Base-by-base conservation (phyloP, 1,140 invertebrate species). In the Dreissena rostriformis region DNA sequence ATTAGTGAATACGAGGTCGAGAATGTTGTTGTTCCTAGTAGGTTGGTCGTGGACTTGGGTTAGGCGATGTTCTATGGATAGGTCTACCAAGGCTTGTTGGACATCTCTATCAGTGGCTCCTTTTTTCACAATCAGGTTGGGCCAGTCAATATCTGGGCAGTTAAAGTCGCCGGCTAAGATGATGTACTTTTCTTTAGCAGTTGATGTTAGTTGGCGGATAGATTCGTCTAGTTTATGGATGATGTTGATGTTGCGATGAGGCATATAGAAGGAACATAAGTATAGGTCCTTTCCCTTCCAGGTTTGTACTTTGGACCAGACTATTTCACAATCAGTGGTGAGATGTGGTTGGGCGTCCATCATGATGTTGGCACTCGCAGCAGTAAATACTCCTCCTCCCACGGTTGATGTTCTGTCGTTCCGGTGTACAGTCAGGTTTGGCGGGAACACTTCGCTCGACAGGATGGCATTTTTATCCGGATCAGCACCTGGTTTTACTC, bases 81-180 rank as follows among this genome's bases (percentile, higher is more conserved):
- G 53, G 22, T 80, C 67, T n/a, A 80, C 55, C 22, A 80, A n/a
- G 10, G 77, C 77, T 71, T 80, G 67, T 80, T 80, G 67, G 15
- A 80, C 68, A 57, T 80, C 77, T 51, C 78, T 70, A n/a, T 81
- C 68, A 49, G 78, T 15, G 17, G 70, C 78, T 29, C 78, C 57
- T 61, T 61, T 11, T 73, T 65, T 1, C n/a, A 65, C 70, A 19
- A n/a, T 26, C 49, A 73, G 8, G 29, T 72, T 81, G 29, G 24
- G 7, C 70, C 78, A 81, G 26, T 81, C 39, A 26, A 63, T 85
- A 51, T 72, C 26, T 75, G 57, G 71, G 28, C 75, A 85, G 39
- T 82, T 82, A 51, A 82, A 82, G 51, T 82, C 80, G 24, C 80
- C 80, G 26, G 49, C 80, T 12, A 82, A 15, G 24, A 82, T 75